Base-by-base conservation (phyloP, 2,797 vertebrate species). In the Denticeps clupeoides region DNA sequence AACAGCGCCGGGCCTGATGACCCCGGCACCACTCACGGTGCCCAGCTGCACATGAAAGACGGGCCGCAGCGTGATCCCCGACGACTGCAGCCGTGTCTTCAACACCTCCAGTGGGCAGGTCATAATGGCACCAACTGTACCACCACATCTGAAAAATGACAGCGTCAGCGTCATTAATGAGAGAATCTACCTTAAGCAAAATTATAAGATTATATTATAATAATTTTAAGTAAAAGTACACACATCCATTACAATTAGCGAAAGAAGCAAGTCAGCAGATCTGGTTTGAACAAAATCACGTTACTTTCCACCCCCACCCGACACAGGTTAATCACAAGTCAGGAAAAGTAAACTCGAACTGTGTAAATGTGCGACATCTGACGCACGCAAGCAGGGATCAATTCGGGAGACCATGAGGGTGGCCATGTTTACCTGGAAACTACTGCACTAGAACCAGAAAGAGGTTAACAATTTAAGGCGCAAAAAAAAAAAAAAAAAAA, bases 41-140 rank as follows among this genome's bases (percentile, higher is more conserved):
- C 91, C 93, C 59, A 98, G 78, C 40, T 97, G 91, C 41, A 99
- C 90, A 68, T 99, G 94, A 35, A 89, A 87, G 51, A 94, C 78
- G 0, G 90, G 80, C 48, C 88, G 77, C 28, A 99, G 84, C 16
- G 86, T 65, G 11, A 99, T 62, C 45, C 88, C 87, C 0, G 93
- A 99, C 5, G 93, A 97, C 43, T 99, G 93, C 3, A 99, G 65
- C 47, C 93, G 80, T 0, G 91, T 99, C 78, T 99, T 99, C 56
- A 97, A 78, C 56, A 99, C 93, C 74, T 99, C 93, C 23, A 99
- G 75, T 2, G 93, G 94, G 56, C 93, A 97, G 0, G 93, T 99
- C 57, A 93, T 78, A 40, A 99, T 90, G 71, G 94, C 93, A 53
- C 94, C 93, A 54, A 97, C 85, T 0, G 93, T 99, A 59, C 93